Evolutionary conservation across 2,797 vertebrate genomes (phyloP), one percentile per base, ranked within the genome.

Genomic region (Taenioides sp.): DNA sequence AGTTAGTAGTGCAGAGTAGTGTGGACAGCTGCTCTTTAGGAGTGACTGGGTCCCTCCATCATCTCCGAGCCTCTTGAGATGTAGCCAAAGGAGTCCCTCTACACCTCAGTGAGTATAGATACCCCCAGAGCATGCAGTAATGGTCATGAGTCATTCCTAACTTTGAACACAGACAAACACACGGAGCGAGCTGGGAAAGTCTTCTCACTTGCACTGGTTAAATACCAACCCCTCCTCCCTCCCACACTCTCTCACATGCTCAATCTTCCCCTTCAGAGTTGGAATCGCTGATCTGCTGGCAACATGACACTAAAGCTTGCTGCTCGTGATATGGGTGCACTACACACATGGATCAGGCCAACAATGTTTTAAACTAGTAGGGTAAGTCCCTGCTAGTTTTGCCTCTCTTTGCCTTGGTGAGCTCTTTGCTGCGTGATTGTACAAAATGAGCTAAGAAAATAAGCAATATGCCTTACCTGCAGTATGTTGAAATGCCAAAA

Each of bases 251-350:
- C 80, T 73, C 63, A 28, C 86, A 84, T 76, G 74, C 86, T 69
- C 80, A 73, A 64, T 85, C 85, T 79, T 85, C 81, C 74, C 82
- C 80, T 69, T 73, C 69, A 22, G 67, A 86, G 88, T 77, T 76
- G 81, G 84, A 86, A 81, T 71, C 65, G 81, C 86, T 80, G 84
- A 84, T 86, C 86, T 77, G 81, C 80, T 75, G 80, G 85, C 81
- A 89, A 80, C 81, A 47, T 73, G 80, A 88, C 82, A 80, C 86
- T 27, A 47, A 74, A 76, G 70, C 82, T 81, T 28, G 79, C 80
- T 77, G 82, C 80, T 78, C 73, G 74, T 68, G 79, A 85, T 73
- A 84, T 27, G 43, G 68, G 72, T 27, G 12, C 27, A 61, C 59
- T 34, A 68, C 64, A 62, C 75, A 57, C 50, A 49, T 69, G 34